phyloP scores from a whole-genome alignment of 2,113 vertebrate species.

The Pteropus alecto region DNA sequence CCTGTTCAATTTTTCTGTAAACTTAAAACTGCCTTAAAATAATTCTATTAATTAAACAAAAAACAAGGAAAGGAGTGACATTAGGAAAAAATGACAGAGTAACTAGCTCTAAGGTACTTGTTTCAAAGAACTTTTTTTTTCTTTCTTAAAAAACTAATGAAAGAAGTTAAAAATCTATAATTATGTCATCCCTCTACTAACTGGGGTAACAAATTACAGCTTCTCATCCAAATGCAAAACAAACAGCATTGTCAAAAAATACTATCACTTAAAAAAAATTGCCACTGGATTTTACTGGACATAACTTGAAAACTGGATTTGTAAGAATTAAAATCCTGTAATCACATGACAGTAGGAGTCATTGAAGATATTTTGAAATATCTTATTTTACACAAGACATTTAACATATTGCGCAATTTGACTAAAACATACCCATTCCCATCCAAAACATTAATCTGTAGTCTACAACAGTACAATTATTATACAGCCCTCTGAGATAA shows the following conservation, averaged over 20 bases:
- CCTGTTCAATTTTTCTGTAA: not conserved
- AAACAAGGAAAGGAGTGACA: not conserved
- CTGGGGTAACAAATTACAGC: not conserved
- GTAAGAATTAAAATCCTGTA: not conserved
- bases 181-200: not conserved
- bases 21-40: not conserved
- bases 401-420: not conserved
- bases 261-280: not conserved
- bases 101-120: not conserved
- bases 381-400: not conserved
- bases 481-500: not conserved
- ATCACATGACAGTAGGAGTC: not conserved
- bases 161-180: not conserved
- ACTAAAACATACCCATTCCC: not conserved
- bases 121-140: not conserved
- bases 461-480: not conserved
- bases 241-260: not conserved
- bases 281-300: not conserved
- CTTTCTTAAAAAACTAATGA: not conserved
- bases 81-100: not conserved
- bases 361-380: not conserved
- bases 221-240: not conserved
- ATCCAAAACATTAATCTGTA: not conserved
- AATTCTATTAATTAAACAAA: not conserved
- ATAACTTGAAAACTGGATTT: not conserved